Evolutionary conservation across 1,140 invertebrate species (phyloP), one percentile per base, ranked within the genome.

Genomic region (Drosophila aff.): DNA sequence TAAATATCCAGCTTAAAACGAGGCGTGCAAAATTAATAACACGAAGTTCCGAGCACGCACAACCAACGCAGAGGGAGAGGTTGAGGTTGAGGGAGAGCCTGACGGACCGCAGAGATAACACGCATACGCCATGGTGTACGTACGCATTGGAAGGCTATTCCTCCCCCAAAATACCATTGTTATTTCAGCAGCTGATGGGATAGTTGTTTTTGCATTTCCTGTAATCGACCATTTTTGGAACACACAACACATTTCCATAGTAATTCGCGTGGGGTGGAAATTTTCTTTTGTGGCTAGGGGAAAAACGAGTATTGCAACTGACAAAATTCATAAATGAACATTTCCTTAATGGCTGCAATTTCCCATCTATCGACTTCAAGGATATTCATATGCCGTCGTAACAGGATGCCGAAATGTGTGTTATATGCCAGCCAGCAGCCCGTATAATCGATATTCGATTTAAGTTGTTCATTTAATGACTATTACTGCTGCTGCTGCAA

Each of bases 261-360:
- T 49, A 5, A 6, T 18, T 44, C 60, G 59, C 60, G 62, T 53
- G 21, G 47, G 21, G 46, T 28, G 47, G 52, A 50, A 61, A 60
- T 38, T 52, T 43, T 58, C 61, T 69, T 89, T 74, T 57, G 53
- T 57, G 36, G 47, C 16, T 7, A 6, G 3, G 53, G 6, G 21
- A 57, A 40, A 57, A 57, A 21, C 53, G 53, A 40, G 64, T 74
- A 59, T 68, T 82, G 60, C 74, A 74, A 38, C 78, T 64, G 43
- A 61, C 71, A 77, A 82, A 75, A 68, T 61, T 79, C 76, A 83
- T 83, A 87, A 89, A 80, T 89, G 84, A 80, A 83, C 79, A 89
- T 87, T 83, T 86, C 75, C 73, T 78, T 62, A 59, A 71, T 57
- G 64, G 43, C 50, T 78, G 57, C 23, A 59, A 77, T 62, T 61